Evolutionary conservation across 2,113 vertebrate species (phyloP).

Genomic region (Sceloporus undulatus): DNA sequence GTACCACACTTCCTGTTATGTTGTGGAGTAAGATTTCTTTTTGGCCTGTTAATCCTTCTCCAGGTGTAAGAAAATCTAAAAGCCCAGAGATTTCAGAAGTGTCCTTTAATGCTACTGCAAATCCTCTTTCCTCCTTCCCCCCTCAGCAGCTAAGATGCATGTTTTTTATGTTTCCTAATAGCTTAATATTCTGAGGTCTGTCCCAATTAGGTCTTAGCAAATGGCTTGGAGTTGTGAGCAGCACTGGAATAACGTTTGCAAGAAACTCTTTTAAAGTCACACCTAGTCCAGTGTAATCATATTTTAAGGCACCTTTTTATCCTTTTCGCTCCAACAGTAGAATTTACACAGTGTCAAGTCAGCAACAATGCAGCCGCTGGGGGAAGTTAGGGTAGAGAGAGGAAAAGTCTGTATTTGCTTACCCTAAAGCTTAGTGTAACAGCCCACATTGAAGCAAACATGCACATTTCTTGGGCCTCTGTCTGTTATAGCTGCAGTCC

Average conservation of each 20-base stretch:
- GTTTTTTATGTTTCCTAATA: constrained; percentile 26
- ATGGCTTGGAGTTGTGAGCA: background rate
- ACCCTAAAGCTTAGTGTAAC: background rate
- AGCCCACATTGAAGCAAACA: background rate
- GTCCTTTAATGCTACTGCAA: constrained; percentile 29
- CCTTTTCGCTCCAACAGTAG: background rate
- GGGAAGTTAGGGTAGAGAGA: background rate
- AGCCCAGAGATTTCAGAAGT: constrained; percentile 2
- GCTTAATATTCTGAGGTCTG: constrained; percentile 33
- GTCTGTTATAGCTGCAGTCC: background rate
- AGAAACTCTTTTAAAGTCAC: constrained; percentile 22
- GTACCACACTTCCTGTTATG: background rate
- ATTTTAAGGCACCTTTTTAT: constrained; percentile 29
- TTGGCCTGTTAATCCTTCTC: background rate
- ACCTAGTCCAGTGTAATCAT: background rate
- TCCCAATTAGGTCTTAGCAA: constrained; percentile 27
- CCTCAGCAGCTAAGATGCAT: background rate
- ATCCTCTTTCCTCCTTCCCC: background rate
- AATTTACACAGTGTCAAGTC: constrained; percentile 11
- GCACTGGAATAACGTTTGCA: background rate
- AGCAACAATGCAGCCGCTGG: background rate
- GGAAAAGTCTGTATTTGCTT: background rate
- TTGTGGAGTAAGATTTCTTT: background rate
- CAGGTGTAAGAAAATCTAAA: background rate
- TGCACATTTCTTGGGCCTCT: background rate